Evolutionary conservation across 2,888 invertebrate genomes (phyloP).

Genomic region (Xanthia togata): DNA sequence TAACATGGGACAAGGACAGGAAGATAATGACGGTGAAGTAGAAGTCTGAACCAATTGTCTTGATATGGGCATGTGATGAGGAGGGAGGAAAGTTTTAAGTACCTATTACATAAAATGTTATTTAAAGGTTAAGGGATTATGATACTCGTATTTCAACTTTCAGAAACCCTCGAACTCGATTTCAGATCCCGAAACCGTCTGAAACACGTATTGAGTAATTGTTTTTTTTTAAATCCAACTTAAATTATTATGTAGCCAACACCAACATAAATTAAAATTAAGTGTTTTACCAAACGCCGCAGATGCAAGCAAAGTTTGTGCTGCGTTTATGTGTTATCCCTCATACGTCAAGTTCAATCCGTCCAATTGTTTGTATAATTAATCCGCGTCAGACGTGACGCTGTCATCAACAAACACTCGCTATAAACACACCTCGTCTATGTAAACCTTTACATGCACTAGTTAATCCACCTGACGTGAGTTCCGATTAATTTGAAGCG

Average conservation of each 20-base stretch:
- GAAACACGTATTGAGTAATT: not conserved
- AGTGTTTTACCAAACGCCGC: not conserved
- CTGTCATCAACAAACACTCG: slow-evolving; percentile 42
- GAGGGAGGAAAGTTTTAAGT: no score
- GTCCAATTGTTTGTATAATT: slow-evolving; percentile 60
- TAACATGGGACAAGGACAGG: no score
- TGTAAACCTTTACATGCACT: slow-evolving; percentile 10
- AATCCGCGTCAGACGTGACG: slow-evolving; percentile 38
- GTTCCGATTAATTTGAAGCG: slow-evolving; percentile 1
- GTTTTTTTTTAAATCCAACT: not conserved
- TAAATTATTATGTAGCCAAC: not conserved
- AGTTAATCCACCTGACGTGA: slow-evolving; percentile 1
- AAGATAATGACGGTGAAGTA: no score
- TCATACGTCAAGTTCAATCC: slow-evolving; percentile 27
- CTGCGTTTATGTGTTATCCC: slow-evolving; percentile 7
- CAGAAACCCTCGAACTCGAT: not conserved
- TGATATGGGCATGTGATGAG: no score
- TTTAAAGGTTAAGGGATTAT: no score
- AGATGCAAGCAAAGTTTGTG: slow-evolving; percentile 16
- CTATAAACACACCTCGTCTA: slow-evolving; percentile 23
- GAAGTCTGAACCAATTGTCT: no score
- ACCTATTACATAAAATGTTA: no score
- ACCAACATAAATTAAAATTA: not conserved
- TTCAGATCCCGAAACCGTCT: not conserved
- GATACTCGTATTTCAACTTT: not conserved